phyloP scores from a whole-genome alignment of 2,888 invertebrate species.

The Stenodema calcarata region DNA sequence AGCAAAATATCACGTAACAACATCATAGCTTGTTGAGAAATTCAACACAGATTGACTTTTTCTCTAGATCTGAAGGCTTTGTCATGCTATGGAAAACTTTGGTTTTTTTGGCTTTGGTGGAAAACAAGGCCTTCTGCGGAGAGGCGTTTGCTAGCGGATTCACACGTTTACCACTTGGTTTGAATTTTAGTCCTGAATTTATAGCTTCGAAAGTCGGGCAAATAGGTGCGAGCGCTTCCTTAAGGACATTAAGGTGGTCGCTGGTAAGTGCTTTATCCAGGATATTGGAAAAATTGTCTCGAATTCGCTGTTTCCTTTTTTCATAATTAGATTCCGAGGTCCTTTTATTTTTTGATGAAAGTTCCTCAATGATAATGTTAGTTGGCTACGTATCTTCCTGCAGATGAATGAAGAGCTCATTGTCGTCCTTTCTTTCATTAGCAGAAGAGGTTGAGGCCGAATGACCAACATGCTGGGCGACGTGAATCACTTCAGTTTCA shows the following conservation, averaged over 20 bases:
- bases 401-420: background rate
- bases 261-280: background rate
- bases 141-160: background rate
- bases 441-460: background rate
- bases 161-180: background rate
- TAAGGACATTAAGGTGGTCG: background rate
- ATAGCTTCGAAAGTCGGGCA: background rate
- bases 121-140: background rate
- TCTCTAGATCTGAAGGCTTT: too few species aligned
- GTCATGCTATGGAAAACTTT: background rate
- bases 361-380: background rate
- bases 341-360: background rate
- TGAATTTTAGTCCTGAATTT: background rate
- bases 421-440: background rate
- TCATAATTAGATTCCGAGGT: background rate
- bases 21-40: too few species aligned
- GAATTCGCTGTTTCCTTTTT: background rate
- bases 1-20: too few species aligned
- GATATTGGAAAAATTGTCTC: background rate
- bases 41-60: too few species aligned
- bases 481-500: background rate
- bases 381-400: background rate
- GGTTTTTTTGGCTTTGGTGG: background rate
- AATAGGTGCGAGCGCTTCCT: background rate
- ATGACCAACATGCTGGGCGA: conserved; percentile 22